Percentiles rank a stretch among this genome's conserved stretches.
phyloP scores from a whole-genome alignment of 92 coral and sea anemone genomes.

The Phenganax subtilis region DNA sequence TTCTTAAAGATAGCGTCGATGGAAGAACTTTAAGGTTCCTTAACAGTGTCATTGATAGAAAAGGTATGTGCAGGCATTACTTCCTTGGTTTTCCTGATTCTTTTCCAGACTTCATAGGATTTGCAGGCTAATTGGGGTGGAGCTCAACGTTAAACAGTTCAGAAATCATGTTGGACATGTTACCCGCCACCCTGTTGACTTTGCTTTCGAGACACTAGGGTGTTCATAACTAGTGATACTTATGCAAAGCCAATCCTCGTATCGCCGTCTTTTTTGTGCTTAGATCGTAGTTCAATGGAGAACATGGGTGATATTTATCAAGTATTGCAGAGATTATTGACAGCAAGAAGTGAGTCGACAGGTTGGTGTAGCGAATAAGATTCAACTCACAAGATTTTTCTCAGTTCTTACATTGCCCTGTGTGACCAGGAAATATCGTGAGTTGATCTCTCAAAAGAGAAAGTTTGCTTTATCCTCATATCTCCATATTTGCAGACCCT shows the following conservation, averaged over 20 bases:
- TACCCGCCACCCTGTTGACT: no score
- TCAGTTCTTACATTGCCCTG: no score
- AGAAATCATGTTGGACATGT: not conserved
- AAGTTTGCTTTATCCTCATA: not conserved
- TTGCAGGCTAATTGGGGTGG: no score
- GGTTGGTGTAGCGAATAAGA: not conserved
- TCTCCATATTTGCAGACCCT: not conserved
- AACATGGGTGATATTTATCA: constrained; percentile 27
- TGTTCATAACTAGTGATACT: no score
- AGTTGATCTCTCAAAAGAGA: no score
- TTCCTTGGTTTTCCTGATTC: no score
- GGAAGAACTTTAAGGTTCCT: constrained; percentile 32
- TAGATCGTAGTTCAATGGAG: constrained; percentile 33
- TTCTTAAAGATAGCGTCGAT: constrained; percentile 30
- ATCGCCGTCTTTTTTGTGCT: not conserved
- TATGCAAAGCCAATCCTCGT: no score
- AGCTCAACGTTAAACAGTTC: not conserved
- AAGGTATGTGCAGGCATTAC: not conserved
- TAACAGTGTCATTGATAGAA: constrained; percentile 7
- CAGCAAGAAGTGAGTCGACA: constrained; percentile 24
- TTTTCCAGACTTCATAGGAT: no score
- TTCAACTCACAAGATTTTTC: no score
- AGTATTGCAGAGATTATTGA: constrained; percentile 1
- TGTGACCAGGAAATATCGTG: no score
- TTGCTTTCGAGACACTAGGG: no score